Evolutionary conservation across 2,113 vertebrate species (phyloP), one percentile per base, ranked within the genome.

Genomic region (Aegotheles bennettii): DNA sequence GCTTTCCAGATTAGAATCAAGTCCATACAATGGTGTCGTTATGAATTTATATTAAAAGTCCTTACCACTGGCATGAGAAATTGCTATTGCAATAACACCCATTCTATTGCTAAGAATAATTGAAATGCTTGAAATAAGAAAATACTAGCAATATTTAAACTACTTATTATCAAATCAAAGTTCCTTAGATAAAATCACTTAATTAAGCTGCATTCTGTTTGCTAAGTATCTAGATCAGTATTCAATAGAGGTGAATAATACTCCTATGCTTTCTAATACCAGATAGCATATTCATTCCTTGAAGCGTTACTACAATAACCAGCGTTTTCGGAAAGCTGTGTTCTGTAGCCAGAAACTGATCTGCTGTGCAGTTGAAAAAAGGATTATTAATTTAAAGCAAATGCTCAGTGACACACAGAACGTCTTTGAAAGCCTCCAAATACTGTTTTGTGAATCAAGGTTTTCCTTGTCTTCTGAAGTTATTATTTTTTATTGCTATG

Each of bases 181-280:
- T 95, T 82, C 19, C 54, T 89, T 83, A 93, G 91, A 95, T 97
- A 95, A 94, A 95, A 91, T 60, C 84, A 83, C 56, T 95, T 94
- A 97, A 96, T 96, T 96, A 89, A 87, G 93, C 84, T 80, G 57
- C 64, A 74, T 96, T 96, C 42, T 92, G 31, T 94, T 97, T 96
- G 50, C 54, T 95, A 91, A 95, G 75, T 42, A 73, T 93, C 74
- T 90, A 91, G 93, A 86, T 95, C 59, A 48, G 73, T 70, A 45
- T 97, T 97, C 85, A 96, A 1, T 87, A 84, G 89, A 96, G 82
- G 90, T 86, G 95, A 95, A 70, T 96, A 97, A 93, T 92, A 42
- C 77, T 84, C 26, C 91, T 93, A 10, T 93, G 89, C 86, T 94
- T 96, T 97, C 61, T 50, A 87, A 35, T 88, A 64, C 64, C 35